Conservation (phyloP, 2,113 vertebrate genomes). For the Amphilophus citrinellus region DNA sequence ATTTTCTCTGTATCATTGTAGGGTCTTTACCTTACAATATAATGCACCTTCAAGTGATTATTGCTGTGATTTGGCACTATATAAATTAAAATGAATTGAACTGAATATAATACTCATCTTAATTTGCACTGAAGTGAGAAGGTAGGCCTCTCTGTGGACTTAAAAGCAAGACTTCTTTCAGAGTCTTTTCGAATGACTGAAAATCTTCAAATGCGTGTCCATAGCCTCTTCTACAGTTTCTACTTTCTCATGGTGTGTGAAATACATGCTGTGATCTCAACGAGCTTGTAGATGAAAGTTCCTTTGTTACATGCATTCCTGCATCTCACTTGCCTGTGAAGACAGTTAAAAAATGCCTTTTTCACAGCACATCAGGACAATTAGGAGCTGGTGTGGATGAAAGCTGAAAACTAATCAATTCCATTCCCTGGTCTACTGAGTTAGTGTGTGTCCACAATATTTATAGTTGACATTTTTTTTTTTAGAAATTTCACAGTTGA, state of each 20-base stretch:
- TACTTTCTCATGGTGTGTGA: conserved; percentile 8
- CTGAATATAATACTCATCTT: not conserved
- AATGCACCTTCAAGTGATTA: too few species aligned
- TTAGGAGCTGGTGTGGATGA: conserved; percentile 18
- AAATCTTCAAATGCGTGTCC: not conserved
- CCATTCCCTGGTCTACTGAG: conserved; percentile 3
- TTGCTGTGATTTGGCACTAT: too few species aligned
- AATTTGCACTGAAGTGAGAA: not conserved
- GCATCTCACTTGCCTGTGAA: conserved; percentile 53
- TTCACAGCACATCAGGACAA: conserved; percentile 3
- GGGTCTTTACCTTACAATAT: too few species aligned
- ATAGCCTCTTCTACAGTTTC: conserved; percentile 6
- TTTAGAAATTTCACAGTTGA: conserved; percentile 1
- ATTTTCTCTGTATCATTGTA: too few species aligned
- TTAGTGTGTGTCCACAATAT: not conserved
- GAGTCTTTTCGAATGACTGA: conserved; percentile 29
- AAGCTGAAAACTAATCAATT: conserved; percentile 38
- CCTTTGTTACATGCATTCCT: conserved; percentile 54
- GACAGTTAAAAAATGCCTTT: conserved; percentile 46
- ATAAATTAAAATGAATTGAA: too few species aligned
- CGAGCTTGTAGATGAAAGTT: conserved; percentile 36
- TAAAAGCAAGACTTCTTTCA: not conserved
- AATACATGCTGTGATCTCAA: conserved; percentile 29
- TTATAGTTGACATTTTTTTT: not conserved
- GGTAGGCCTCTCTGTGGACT: not conserved